A percentile compares a stretch with the other conserved stretches of the same genome.
phyloP scores from a whole-genome alignment of 2,888 invertebrate species.

The Elmis aenea region DNA sequence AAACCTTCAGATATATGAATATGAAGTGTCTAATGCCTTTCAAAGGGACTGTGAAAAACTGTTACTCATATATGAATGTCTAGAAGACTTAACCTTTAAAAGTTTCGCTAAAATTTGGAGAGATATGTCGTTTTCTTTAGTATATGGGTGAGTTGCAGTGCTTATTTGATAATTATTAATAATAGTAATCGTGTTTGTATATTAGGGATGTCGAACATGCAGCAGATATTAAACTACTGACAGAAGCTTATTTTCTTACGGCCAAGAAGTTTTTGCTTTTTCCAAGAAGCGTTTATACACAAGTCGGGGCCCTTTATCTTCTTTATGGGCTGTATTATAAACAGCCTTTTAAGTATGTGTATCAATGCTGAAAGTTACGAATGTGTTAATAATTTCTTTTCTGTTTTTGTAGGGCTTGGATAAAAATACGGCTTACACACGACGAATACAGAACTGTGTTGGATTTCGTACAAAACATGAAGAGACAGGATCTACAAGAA shows the following conservation, averaged over 20 bases:
- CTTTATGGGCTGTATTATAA: constrained; percentile 39
- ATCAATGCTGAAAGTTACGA: too few relatives aligned
- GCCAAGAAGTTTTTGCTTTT: constrained; percentile 32
- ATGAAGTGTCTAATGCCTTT: constrained; percentile 23
- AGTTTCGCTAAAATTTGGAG: constrained; percentile 34
- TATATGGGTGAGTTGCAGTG: constrained; percentile 35
- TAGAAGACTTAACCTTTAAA: constrained; percentile 25
- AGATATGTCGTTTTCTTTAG: constrained; percentile 27
- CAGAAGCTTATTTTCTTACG: constrained; percentile 31
- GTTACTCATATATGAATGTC: constrained; percentile 29
- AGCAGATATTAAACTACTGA: constrained; percentile 25
- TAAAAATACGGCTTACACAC: constrained; percentile 34
- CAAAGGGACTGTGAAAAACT: constrained; percentile 34
- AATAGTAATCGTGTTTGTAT: constrained; percentile 7
- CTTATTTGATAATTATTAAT: background rate
- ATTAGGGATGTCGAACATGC: constrained; percentile 30
- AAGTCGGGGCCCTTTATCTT: constrained; percentile 36
- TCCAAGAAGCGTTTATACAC: constrained; percentile 26
- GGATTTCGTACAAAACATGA: constrained; percentile 29
- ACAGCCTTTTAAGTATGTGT: constrained; percentile 36
- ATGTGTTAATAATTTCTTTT: too few relatives aligned
- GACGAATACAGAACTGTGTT: constrained; percentile 29
- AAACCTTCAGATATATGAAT: too few relatives aligned
- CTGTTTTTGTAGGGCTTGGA: constrained; percentile 25
- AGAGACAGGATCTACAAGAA: constrained; percentile 24